Evolutionary conservation across 2,797 vertebrate species (phyloP), one percentile per base, ranked within the genome.

Genomic region (Cirrhinus molitorella): DNA sequence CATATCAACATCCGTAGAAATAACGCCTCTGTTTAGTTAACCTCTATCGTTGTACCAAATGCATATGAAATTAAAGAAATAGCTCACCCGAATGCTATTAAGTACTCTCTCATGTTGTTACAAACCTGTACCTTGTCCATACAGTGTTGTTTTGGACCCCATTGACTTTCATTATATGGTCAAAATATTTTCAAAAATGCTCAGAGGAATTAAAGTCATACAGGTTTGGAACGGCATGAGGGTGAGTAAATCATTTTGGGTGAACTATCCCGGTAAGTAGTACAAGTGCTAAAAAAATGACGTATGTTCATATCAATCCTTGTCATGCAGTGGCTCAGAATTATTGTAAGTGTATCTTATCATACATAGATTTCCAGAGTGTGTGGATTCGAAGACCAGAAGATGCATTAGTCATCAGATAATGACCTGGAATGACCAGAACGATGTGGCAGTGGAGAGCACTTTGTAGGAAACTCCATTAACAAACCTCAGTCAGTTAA

Each of bases 401-500:
- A 83, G 63, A 55, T 80, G 51, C 61, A 76, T 79, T 65, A 76
- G 76, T 85, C 83, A 51, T 79, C 49, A 57, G 49, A 80, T 49
- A 72, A 85, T 80, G 81, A 85, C 86, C 80, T 70, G 31, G 76
- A 70, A 63, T 83, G 70, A 73, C 76, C 49, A 61, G 70, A 80
- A 63, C 25, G 45, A 70, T 73, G 70, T 67, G 43, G 80, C 59
- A 40, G 80, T 73, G 66, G 72, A 83, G 77, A 83, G 81, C 85
- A 83, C 81, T 83, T 79, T 68, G 85, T 80, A 76, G 85, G 81
- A 85, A 87, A 85, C 68, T 80, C 45, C 76, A 80, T 81, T 85
- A 81, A 87, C 78, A 61, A 75, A 80, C 76, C 68, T 74, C 79
- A 85, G 79, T 74, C 71, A 77, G 85, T 84, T 88, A 85, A 87